A percentile compares a stretch with the other conserved stretches of the same genome.
These are phyloP conservation scores for Cinclus mexicanus DNA, from an alignment of 2,113 vertebrate species.

Conservation along the genomic window DNA sequence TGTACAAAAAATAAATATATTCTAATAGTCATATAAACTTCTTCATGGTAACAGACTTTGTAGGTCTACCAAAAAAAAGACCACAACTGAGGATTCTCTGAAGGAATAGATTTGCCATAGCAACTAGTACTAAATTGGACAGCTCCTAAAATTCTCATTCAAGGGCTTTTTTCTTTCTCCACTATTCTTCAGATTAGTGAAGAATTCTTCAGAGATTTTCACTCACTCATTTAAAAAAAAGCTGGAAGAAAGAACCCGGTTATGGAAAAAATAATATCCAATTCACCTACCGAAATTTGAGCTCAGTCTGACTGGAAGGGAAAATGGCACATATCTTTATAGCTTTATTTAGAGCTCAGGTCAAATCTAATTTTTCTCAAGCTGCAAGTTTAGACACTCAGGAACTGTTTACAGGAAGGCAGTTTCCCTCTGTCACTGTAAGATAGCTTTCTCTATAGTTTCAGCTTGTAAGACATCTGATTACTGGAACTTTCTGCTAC, in stretches of 20 bases:
- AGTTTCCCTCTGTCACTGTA: constrained; percentile 42
- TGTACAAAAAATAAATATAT: not conserved
- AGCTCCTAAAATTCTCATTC: constrained; percentile 33
- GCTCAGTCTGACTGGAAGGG: constrained; percentile 50
- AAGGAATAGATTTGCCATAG: constrained; percentile 7
- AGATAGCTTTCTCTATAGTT: constrained; percentile 50
- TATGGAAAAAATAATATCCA: constrained; percentile 56
- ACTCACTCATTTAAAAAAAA: constrained; percentile 26
- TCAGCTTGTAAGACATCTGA: constrained; percentile 45
- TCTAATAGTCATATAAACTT: constrained; percentile 22
- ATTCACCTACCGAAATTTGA: constrained; percentile 37
- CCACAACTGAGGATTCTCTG: constrained; percentile 38
- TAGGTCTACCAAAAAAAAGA: constrained; percentile 39
- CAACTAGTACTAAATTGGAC: not conserved
- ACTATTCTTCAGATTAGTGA: constrained; percentile 16
- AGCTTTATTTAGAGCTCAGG: constrained; percentile 61
- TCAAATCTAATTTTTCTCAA: constrained; percentile 61
- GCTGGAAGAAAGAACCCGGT: not conserved
- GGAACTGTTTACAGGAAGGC: constrained; percentile 47
- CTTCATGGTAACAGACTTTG: constrained; percentile 36
- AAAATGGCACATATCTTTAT: constrained; percentile 53
- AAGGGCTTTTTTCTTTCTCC: constrained; percentile 47
- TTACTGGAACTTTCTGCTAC: constrained; percentile 39
- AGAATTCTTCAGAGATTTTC: constrained; percentile 49
- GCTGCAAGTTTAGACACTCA: constrained; percentile 50